Conservation (phyloP, 2,888 invertebrate species). For the Aleiodes alternator region DNA sequence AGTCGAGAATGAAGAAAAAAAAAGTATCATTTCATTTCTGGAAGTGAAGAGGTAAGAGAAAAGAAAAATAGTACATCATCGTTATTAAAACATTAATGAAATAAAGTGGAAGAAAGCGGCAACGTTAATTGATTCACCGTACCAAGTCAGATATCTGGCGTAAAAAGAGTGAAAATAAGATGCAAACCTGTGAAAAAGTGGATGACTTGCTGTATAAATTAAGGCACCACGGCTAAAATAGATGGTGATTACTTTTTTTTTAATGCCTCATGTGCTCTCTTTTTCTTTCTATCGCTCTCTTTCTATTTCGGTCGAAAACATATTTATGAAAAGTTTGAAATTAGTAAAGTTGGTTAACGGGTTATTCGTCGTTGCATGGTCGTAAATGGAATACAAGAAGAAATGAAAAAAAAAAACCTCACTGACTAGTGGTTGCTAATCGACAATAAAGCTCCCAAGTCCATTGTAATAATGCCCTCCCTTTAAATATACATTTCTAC, state of each 20-base stretch:
- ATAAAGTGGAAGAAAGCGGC: conserved; percentile 11
- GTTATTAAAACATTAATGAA: conserved; percentile 25
- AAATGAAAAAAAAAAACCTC: not conserved
- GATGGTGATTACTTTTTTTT: conserved; percentile 43
- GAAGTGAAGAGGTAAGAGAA: conserved; percentile 5
- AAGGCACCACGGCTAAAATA: conserved; percentile 9
- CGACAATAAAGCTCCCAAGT: conserved; percentile 11
- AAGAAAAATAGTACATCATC: conserved; percentile 6
- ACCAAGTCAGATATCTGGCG: not conserved
- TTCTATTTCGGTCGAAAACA: conserved; percentile 27
- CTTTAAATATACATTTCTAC: not conserved
- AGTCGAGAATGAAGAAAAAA: not conserved
- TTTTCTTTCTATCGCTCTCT: conserved; percentile 30
- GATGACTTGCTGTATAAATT: conserved; percentile 33
- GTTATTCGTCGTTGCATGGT: not conserved
- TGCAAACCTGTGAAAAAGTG: conserved; percentile 22
- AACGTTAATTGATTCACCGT: conserved; percentile 7
- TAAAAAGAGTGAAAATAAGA: conserved; percentile 14
- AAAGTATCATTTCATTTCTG: not conserved
- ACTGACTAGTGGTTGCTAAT: not conserved
- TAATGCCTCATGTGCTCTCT: conserved; percentile 36
- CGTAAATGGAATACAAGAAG: not conserved
- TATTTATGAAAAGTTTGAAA: conserved; percentile 48
- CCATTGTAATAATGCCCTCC: conserved; percentile 12
- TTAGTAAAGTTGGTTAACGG: conserved; percentile 36